These are phyloP conservation scores for Polyommatus iphigenia DNA, from an alignment of 2,888 invertebrate genomes.

Conservation along the genomic window DNA sequence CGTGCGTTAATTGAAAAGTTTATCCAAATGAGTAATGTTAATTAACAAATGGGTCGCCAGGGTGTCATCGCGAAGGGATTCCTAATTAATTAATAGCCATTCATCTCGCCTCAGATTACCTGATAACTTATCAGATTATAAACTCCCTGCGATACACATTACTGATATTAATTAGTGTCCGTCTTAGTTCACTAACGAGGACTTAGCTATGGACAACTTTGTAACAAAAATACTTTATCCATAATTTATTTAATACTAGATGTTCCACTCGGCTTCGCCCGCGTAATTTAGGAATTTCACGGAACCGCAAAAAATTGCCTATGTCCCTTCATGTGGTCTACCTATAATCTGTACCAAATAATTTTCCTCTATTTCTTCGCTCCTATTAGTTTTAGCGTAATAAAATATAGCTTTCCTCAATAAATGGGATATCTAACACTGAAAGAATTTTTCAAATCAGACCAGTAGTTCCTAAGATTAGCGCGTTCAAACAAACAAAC, in stretches of 20 bases:
- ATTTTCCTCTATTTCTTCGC: too few relatives aligned
- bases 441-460: too few relatives aligned
- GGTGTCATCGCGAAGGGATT: slow-evolving; percentile 70
- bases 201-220: not conserved
- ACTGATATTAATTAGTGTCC: slow-evolving; percentile 13
- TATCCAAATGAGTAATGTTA: slow-evolving; percentile 59
- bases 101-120: slow-evolving; percentile 66
- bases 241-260: not conserved
- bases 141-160: slow-evolving; percentile 34
- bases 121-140: slow-evolving; percentile 50
- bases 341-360: too few relatives aligned
- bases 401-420: too few relatives aligned
- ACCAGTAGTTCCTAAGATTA: too few relatives aligned
- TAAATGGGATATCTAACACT: too few relatives aligned
- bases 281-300: too few relatives aligned
- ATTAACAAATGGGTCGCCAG: slow-evolving; percentile 74
- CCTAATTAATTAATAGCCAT: slow-evolving; percentile 77
- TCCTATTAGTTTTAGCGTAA: too few relatives aligned
- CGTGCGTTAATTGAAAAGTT: slow-evolving; percentile 42
- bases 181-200: not conserved
- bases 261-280: too few relatives aligned
- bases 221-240: not conserved
- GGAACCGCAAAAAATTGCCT: too few relatives aligned
- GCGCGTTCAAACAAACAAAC: too few relatives aligned
- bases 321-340: too few relatives aligned